Conservation (phyloP, 2,797 vertebrate species). For the Psittacula echo region DNA sequence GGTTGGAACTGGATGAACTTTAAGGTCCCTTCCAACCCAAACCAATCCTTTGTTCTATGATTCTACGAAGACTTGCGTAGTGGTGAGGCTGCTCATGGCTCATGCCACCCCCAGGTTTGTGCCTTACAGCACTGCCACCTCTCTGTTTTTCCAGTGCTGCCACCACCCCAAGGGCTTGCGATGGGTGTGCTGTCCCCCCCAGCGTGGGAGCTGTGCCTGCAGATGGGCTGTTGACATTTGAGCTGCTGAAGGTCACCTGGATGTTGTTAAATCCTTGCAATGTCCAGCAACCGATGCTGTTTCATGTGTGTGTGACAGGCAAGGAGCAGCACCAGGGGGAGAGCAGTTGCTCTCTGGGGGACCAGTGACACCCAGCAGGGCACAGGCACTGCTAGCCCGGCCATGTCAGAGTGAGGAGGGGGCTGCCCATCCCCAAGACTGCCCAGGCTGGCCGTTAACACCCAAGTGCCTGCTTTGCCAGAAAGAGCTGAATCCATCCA, state of each 20-base stretch:
- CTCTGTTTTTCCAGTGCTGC: neutral
- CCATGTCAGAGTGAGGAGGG: rapidly evolving
- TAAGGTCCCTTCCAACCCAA: neutral
- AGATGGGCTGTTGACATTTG: neutral
- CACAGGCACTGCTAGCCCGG: neutral
- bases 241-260: neutral
- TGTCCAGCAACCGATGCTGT: rapidly evolving
- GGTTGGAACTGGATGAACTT: neutral
- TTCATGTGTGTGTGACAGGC: rapidly evolving
- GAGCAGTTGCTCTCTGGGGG: neutral
- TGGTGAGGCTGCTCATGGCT: neutral
- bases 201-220: neutral
- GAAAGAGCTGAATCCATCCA: neutral
- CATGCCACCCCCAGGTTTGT: neutral
- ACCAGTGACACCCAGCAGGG: neutral
- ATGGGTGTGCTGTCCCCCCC: neutral
- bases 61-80: neutral
- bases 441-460: neutral
- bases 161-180: neutral
- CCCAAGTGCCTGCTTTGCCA: neutral
- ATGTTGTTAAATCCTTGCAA: neutral
- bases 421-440: neutral
- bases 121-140: neutral
- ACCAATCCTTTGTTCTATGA: neutral
- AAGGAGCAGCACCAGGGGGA: neutral